phyloP scores from a whole-genome alignment of 1,140 invertebrate genomes.

The Phymorhynchus buccinoides region DNA sequence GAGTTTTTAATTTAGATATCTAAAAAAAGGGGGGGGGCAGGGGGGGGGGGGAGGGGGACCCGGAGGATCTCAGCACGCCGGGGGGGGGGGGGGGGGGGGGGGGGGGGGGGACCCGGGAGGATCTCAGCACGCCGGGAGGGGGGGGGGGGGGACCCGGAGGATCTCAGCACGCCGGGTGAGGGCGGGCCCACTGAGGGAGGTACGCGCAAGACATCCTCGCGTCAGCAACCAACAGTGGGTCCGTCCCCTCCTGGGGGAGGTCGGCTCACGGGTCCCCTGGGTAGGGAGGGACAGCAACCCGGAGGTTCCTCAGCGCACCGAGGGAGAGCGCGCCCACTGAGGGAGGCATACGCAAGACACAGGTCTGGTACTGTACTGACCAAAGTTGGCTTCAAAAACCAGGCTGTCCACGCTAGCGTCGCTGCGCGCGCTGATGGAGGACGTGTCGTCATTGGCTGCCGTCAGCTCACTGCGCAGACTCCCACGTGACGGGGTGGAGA shows the following conservation, averaged over 20 bases:
- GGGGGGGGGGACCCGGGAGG: too few species aligned
- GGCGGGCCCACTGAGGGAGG: neutral
- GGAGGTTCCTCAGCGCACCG: neutral
- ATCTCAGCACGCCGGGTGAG: neutral
- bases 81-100: conserved; percentile 21
- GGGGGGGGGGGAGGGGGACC: conserved; percentile 15
- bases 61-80: conserved; percentile 31
- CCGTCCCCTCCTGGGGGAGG: too few species aligned
- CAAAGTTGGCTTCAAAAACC: conserved; percentile 66
- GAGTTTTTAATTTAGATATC: too few species aligned
- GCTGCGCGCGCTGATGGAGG: conserved; percentile 66
- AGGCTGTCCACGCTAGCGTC: conserved; percentile 67
- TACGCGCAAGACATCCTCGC: neutral
- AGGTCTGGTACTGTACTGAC: conserved; percentile 45
- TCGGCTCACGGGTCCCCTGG: too few species aligned
- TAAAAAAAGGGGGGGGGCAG: neutral
- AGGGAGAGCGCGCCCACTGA: neutral
- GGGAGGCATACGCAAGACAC: neutral
- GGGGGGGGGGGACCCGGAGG: neutral
- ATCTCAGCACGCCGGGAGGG: too few species aligned
- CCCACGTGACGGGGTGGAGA: conserved; percentile 64
- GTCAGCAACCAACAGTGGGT: too few species aligned
- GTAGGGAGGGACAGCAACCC: conserved; percentile 15
- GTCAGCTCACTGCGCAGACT: conserved; percentile 65
- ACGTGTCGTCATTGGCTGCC: conserved; percentile 64